phyloP scores from a whole-genome alignment of 2,113 vertebrate species.

The Indicator maculatus region DNA sequence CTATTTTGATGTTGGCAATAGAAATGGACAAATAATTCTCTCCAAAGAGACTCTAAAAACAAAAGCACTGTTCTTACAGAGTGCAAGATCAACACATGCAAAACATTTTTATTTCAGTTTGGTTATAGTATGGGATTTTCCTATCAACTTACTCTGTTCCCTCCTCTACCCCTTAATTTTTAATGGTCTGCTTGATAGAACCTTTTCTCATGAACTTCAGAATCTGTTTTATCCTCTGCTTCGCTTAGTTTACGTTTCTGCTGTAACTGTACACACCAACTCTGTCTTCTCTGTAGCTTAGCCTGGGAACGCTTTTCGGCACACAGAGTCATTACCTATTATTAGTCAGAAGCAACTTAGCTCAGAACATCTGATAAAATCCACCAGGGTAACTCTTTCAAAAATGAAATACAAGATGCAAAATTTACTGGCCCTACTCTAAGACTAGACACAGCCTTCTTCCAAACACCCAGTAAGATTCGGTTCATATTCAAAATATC shows the following conservation, averaged over 20 bases:
- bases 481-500: background rate
- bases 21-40: background rate
- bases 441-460: background rate
- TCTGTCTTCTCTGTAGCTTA: background rate
- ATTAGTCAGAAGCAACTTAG: background rate
- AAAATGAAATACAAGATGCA: fast-evolving
- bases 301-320: background rate
- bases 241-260: background rate
- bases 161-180: background rate
- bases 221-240: background rate
- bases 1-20: background rate
- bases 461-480: background rate
- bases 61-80: background rate
- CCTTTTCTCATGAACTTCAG: background rate
- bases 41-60: background rate
- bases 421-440: background rate
- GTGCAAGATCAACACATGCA: background rate
- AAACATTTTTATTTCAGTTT: background rate
- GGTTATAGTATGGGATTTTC: background rate
- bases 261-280: background rate
- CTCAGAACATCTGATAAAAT: background rate
- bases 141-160: background rate
- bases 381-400: background rate
- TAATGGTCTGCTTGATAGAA: background rate
- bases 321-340: background rate